Evolutionary conservation across 2,113 vertebrate species (phyloP).

Genomic region (Pelecanoides urinatrix): DNA sequence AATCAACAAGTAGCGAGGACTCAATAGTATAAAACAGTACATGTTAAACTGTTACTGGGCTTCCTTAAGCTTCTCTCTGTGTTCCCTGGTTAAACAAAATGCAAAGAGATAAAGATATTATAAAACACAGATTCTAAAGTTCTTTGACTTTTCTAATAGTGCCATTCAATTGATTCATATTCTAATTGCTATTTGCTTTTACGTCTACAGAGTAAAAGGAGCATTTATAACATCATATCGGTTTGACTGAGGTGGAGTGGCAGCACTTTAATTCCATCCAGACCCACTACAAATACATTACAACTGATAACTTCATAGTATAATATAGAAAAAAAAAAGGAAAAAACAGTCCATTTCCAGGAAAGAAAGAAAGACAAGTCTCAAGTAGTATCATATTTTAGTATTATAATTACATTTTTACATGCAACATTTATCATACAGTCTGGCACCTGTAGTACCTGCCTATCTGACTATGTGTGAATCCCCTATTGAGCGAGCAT

Average conservation of each 20-base stretch:
- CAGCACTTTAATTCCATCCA: not conserved
- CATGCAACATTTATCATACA: not conserved
- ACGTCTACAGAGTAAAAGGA: not conserved
- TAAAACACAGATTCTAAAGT: not conserved
- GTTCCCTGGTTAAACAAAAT: not conserved
- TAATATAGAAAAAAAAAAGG: not conserved
- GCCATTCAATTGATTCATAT: not conserved
- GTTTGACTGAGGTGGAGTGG: not conserved
- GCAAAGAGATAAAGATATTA: not conserved
- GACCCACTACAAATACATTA: not conserved
- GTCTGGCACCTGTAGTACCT: not conserved
- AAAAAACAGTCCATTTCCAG: not conserved
- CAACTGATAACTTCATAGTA: not conserved
- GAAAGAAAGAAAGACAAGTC: not conserved
- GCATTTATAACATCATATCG: rapidly evolving
- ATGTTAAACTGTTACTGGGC: not conserved
- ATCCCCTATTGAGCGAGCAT: not conserved
- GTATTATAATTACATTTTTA: not conserved
- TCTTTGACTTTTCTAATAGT: not conserved
- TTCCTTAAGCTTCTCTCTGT: not conserved
- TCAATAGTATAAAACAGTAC: not conserved
- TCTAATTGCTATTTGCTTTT: not conserved
- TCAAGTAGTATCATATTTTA: not conserved
- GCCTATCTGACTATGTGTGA: not conserved
- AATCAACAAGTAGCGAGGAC: not conserved